Conservation (phyloP, 2,113 vertebrate genomes). For the Athene noctua region DNA sequence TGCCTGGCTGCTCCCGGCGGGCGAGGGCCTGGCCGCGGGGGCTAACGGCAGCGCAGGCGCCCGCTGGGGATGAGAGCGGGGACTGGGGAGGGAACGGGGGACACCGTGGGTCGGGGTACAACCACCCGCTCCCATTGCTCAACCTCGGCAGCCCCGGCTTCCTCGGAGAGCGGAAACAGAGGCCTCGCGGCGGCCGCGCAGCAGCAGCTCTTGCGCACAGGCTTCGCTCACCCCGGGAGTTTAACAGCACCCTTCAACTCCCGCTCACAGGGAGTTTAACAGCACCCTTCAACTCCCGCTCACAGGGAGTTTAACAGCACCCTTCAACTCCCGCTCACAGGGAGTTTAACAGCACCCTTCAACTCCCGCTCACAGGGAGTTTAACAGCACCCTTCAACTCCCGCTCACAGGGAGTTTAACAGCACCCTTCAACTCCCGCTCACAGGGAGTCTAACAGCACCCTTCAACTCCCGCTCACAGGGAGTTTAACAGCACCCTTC, state of each 20-base stretch:
- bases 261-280: too few species aligned
- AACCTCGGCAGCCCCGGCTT: neutral
- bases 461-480: too few species aligned
- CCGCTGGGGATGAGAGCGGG: neutral
- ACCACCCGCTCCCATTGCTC: neutral
- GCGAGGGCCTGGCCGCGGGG: accelerated
- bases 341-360: too few species aligned
- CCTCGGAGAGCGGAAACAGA: neutral
- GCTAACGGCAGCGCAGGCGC: accelerated
- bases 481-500: neutral
- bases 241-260: neutral
- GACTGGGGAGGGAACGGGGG: neutral
- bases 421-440: too few species aligned
- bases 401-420: too few species aligned
- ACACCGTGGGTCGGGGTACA: too few species aligned
- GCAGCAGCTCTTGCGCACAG: neutral
- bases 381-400: too few species aligned
- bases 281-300: too few species aligned
- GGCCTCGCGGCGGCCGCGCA: neutral
- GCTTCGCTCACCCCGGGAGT: neutral
- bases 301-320: too few species aligned
- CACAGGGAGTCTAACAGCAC: too few species aligned
- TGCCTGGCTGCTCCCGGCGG: accelerated
- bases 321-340: too few species aligned
- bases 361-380: too few species aligned